Conservation (phyloP, 2,797 vertebrate genomes). For the Microhierax caerulescens region DNA sequence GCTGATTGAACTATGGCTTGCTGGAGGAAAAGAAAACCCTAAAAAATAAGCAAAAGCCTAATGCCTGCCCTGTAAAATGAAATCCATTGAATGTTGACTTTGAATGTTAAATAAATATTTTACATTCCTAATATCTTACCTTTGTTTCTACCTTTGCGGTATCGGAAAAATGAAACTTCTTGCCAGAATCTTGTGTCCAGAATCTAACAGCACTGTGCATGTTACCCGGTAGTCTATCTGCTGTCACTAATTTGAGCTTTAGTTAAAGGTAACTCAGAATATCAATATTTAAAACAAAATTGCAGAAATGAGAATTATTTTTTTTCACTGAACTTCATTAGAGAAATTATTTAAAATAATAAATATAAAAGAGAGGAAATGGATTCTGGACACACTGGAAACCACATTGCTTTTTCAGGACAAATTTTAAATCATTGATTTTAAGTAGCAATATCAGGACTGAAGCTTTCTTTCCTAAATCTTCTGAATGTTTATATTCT, state of each 20-base stretch:
- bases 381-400: neutral
- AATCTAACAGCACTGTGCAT: neutral
- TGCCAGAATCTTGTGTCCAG: neutral
- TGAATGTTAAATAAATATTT: slow-evolving; percentile 24
- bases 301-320: neutral
- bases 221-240: neutral
- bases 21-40: neutral
- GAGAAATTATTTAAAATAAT: slow-evolving; percentile 6
- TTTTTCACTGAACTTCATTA: neutral
- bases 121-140: slow-evolving; percentile 11
- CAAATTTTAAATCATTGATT: neutral
- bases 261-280: neutral
- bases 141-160: slow-evolving; percentile 11
- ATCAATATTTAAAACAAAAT: slow-evolving; percentile 21
- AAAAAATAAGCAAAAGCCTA: neutral
- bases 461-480: neutral
- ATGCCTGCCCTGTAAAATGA: neutral
- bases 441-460: neutral
- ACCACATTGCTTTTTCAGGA: neutral
- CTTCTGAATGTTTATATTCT: neutral
- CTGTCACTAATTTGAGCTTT: neutral
- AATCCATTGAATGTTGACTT: neutral
- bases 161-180: neutral
- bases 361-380: neutral
- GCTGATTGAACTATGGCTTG: neutral